phyloP scores from a whole-genome alignment of 2,888 invertebrate genomes.

The Pomacea canaliculata region DNA sequence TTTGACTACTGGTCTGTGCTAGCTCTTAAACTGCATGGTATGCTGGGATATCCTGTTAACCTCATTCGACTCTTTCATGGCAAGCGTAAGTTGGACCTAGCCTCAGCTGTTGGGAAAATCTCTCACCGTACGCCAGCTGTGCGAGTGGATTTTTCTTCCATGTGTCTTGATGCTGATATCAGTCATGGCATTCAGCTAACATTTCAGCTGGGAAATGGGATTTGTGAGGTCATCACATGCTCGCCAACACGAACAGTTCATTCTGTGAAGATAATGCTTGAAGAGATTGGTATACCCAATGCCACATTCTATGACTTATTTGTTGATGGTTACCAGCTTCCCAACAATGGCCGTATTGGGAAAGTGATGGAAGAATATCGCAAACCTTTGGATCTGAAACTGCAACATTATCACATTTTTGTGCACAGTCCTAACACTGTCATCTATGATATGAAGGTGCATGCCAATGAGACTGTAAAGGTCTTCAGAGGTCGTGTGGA shows the following conservation, averaged over 20 bases:
- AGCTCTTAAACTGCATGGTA: conserved; percentile 58
- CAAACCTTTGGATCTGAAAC: conserved; percentile 45
- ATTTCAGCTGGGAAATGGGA: conserved; percentile 49
- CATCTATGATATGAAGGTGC: conserved; percentile 55
- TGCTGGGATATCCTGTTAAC: conserved; percentile 55
- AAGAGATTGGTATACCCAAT: conserved; percentile 55
- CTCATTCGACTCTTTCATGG: conserved; percentile 47
- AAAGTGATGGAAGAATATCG: conserved; percentile 49
- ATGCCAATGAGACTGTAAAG: conserved; percentile 48
- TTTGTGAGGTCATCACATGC: conserved; percentile 52
- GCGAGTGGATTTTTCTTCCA: conserved; percentile 46
- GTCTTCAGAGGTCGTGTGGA: conserved; percentile 52
- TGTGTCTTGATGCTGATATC: conserved; percentile 45
- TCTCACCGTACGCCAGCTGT: conserved; percentile 33
- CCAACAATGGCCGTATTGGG: conserved; percentile 41
- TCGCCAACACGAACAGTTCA: conserved; percentile 48
- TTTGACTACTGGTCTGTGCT: conserved; percentile 61
- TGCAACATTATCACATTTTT: conserved; percentile 55
- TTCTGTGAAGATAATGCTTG: conserved; percentile 49
- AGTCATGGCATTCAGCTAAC: conserved; percentile 52
- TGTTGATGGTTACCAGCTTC: conserved; percentile 43
- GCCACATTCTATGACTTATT: conserved; percentile 50
- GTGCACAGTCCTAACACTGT: conserved; percentile 52
- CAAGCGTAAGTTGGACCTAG: conserved; percentile 43
- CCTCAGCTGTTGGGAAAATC: conserved; percentile 45